A percentile compares a stretch with the other conserved stretches of the same genome.
These are phyloP conservation scores for Nymphalis polychloros DNA, from an alignment of 2,888 invertebrate species.

Conservation along the genomic window DNA sequence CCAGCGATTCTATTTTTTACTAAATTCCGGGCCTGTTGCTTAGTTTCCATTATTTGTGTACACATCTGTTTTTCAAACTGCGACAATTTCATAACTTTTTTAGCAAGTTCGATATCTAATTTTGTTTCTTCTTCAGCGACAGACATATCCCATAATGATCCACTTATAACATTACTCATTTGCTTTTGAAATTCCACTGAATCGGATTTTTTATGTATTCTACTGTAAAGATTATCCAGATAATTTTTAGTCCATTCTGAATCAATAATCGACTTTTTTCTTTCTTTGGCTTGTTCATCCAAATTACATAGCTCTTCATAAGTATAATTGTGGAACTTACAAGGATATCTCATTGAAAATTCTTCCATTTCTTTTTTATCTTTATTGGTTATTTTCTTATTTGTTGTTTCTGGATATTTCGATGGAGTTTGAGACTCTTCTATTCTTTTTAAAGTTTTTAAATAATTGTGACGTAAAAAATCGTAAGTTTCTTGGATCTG, in stretches of 20 bases:
- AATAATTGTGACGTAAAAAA: constrained; percentile 66
- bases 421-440: constrained; percentile 54
- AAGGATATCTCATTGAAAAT: constrained; percentile 61
- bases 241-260: constrained; percentile 74
- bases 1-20: constrained; percentile 77
- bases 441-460: constrained; percentile 61
- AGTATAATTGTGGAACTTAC: constrained; percentile 64
- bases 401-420: constrained; percentile 40
- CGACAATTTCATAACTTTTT: constrained; percentile 82
- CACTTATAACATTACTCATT: constrained; percentile 73
- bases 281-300: constrained; percentile 57
- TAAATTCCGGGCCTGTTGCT: constrained; percentile 81
- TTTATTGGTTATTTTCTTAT: constrained; percentile 44
- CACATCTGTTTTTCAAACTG: constrained; percentile 85
- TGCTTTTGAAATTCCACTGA: constrained; percentile 75
- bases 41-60: constrained; percentile 83
- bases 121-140: constrained; percentile 76
- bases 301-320: constrained; percentile 65
- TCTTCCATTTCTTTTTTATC: constrained; percentile 64
- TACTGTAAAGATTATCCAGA: constrained; percentile 73
- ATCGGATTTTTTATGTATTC: constrained; percentile 64
- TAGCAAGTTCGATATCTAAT: constrained; percentile 75
- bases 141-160: constrained; percentile 78
- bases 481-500: constrained; percentile 70
- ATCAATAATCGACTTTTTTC: constrained; percentile 55